These are phyloP conservation scores for Drosophila carrolli DNA, from an alignment of 1,140 invertebrate genomes.

Conservation along the genomic window DNA sequence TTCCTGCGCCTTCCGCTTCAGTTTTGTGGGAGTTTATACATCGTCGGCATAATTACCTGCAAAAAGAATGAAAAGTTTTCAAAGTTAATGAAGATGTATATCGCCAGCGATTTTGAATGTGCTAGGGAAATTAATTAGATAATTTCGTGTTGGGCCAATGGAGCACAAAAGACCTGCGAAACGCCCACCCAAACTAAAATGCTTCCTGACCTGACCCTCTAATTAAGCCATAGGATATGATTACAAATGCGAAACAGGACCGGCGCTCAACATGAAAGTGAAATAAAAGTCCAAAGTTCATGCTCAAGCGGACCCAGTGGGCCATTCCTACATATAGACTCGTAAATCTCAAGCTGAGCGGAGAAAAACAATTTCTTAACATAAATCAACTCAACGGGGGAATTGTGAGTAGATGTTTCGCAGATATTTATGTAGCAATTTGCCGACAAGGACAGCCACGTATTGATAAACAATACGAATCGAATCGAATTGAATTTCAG, in stretches of 20 bases:
- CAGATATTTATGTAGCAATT: slow-evolving; percentile 40
- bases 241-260: slow-evolving; percentile 24
- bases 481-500: slow-evolving; percentile 27
- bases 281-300: slow-evolving; percentile 45
- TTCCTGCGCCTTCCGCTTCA: neutral
- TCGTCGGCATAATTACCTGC: slow-evolving; percentile 62
- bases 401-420: slow-evolving; percentile 18
- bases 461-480: slow-evolving; percentile 46
- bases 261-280: slow-evolving; percentile 23
- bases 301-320: slow-evolving; percentile 19
- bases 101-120: slow-evolving; percentile 53
- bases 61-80: slow-evolving; percentile 58
- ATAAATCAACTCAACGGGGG: slow-evolving; percentile 42
- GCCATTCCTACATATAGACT: neutral
- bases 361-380: slow-evolving; percentile 43
- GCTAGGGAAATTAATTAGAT: slow-evolving; percentile 66
- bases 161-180: slow-evolving; percentile 20
- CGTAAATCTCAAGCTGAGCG: slow-evolving; percentile 30
- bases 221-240: slow-evolving; percentile 49
- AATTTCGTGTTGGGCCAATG: slow-evolving; percentile 34
- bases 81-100: slow-evolving; percentile 69
- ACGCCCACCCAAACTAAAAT: slow-evolving; percentile 26
- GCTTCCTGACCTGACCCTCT: slow-evolving; percentile 43
- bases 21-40: slow-evolving; percentile 10
- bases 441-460: slow-evolving; percentile 33